Conservation (phyloP, 23 tunicate species). For the Styela plicata region DNA sequence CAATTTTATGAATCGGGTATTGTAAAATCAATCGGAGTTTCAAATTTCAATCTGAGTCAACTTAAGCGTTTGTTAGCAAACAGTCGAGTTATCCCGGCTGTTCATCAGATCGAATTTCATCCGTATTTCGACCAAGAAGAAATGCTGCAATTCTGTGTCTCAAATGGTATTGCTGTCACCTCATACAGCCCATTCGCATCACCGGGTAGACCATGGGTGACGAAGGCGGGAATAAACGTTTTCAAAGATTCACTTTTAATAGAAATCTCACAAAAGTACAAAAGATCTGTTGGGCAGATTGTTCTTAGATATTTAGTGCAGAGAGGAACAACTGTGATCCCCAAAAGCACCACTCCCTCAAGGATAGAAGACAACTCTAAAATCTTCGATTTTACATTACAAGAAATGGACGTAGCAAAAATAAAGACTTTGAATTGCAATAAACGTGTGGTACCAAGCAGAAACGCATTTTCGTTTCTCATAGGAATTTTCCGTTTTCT, state of each 20-base stretch:
- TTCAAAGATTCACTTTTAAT: slow-evolving; percentile 12
- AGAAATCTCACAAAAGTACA: neutral
- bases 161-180: slow-evolving; percentile 33
- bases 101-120: slow-evolving; percentile 80
- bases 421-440: neutral
- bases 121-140: slow-evolving; percentile 53
- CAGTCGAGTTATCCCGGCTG: slow-evolving; percentile 57
- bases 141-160: slow-evolving; percentile 35
- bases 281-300: slow-evolving; percentile 54
- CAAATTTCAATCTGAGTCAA: slow-evolving; percentile 75
- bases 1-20: slow-evolving; percentile 43
- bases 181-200: slow-evolving; percentile 58
- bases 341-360: slow-evolving; percentile 58
- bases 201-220: slow-evolving; percentile 43
- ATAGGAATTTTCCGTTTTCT: slow-evolving; percentile 20
- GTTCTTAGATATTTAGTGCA: slow-evolving; percentile 34
- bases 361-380: slow-evolving; percentile 35
- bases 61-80: slow-evolving; percentile 43
- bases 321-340: slow-evolving; percentile 32
- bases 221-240: neutral
- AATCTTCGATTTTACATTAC: slow-evolving; percentile 14
- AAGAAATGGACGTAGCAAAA: neutral
- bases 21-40: slow-evolving; percentile 62
- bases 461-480: neutral
- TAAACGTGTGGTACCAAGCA: neutral